Base-by-base conservation (phyloP, 2,113 vertebrate genomes). In the Diadophis punctatus region DNA sequence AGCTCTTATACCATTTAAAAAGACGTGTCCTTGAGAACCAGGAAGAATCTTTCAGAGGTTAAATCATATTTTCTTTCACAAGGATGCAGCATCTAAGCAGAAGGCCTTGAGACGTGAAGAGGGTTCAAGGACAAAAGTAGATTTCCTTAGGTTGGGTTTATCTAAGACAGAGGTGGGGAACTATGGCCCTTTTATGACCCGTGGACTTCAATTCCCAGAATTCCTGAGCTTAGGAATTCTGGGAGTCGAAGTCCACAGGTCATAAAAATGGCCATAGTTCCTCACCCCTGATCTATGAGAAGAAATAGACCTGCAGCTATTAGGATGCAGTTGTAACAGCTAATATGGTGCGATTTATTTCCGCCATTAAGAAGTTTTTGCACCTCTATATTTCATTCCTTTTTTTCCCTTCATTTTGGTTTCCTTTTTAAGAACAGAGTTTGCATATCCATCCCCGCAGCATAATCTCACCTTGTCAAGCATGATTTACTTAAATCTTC, bases 1-100 rank as follows among this genome's bases (percentile, higher is more conserved):
- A 46, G 7, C 6, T 74, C 7, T 30, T 86, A 3, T 12, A 91
- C n/a, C 0, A 0, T 30, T 20, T 63, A 12, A 52, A 80, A 14
- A 22, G 18, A 16, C 22, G 1, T n/a, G 16, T 23, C 52, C 18
- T 11, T 60, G 46, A 86, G 27, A 90, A 34, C 34, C 3, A 18
- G 12, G 3, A 49, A 85, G 51, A 88, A 4, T 22, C 8, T 8
- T 34, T 88, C n/a, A 20, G 30, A 18, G 87, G 16, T 22, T 2
- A n/a, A 8, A 34, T n/a, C 0, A 1, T 20, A 1, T 5, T 88
- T 85, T 55, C 34, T 85, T 39, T 43, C 20, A 51, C 18, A 30
- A 22, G 5, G 46, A 34, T 0, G 1, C 46, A 2, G 14, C 88
- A 25, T 48, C 56, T 56, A 23, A 25, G 48, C 46, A 51, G 56